A percentile compares a stretch with the other conserved stretches of the same genome.
Conservation (phyloP, 2,113 vertebrate species). For the Carettochelys insculpta region DNA sequence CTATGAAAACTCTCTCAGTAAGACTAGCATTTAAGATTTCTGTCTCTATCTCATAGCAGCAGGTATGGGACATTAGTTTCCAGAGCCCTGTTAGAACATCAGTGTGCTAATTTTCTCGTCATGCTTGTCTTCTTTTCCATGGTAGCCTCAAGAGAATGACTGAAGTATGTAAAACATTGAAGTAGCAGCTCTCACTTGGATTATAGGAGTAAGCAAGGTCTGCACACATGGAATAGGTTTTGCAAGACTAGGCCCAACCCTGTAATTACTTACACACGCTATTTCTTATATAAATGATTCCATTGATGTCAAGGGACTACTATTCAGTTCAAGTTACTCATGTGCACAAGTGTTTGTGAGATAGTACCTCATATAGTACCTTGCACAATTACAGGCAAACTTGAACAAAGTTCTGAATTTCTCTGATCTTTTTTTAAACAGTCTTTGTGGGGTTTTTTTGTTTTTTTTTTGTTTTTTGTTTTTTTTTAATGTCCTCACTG, state of each 20-base stretch:
- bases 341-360: background rate
- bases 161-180: background rate
- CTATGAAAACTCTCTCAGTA: background rate
- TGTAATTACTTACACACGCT: slow-evolving; percentile 7
- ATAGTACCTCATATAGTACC: background rate
- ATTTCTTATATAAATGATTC: background rate
- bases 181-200: background rate
- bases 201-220: background rate
- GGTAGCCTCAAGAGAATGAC: background rate
- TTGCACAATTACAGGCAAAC: background rate
- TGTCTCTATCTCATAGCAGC: background rate
- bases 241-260: background rate
- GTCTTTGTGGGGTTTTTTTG: background rate
- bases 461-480: no score
- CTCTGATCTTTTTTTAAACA: background rate
- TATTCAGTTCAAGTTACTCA: slow-evolving; percentile 15
- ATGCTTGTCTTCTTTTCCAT: background rate
- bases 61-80: background rate
- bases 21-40: background rate
- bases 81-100: background rate
- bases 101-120: background rate
- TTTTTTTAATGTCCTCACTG: background rate
- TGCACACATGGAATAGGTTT: background rate
- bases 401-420: background rate
- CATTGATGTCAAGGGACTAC: slow-evolving; percentile 15